Conservation (phyloP, 2,888 invertebrate species). For the Archaeoteleia sp. region DNA sequence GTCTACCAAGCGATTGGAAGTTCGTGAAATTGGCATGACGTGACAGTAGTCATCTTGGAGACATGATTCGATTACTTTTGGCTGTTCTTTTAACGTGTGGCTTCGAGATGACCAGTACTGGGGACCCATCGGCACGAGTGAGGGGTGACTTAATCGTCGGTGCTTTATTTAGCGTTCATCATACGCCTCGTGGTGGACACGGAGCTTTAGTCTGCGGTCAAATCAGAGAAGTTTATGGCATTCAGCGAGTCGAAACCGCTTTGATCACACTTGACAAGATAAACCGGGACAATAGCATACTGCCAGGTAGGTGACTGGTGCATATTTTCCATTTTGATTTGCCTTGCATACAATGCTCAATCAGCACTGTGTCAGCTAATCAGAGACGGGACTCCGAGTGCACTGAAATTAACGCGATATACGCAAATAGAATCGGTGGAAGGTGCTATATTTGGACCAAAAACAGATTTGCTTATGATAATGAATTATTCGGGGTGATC, state of each 20-base stretch:
- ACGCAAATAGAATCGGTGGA: too few species aligned
- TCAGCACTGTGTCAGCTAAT: too few species aligned
- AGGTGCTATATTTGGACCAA: too few species aligned
- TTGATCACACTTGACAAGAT: conserved; percentile 77
- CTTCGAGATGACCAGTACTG: conserved; percentile 15
- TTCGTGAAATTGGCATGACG: conserved; percentile 6
- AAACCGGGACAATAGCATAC: conserved; percentile 74
- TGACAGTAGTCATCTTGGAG: conserved; percentile 4
- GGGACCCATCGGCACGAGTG: conserved; percentile 59
- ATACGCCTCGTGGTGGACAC: conserved; percentile 60
- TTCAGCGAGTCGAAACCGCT: conserved; percentile 65
- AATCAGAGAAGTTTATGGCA: conserved; percentile 64
- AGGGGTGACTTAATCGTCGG: conserved; percentile 64
- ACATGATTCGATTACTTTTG: conserved; percentile 8
- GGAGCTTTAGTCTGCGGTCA: conserved; percentile 63
- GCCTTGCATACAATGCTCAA: too few species aligned
- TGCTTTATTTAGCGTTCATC: conserved; percentile 65
- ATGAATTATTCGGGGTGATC: too few species aligned
- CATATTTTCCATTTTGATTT: too few species aligned
- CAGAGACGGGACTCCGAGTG: too few species aligned
- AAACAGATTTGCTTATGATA: too few species aligned
- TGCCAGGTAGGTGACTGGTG: conserved; percentile 53
- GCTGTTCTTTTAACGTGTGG: not conserved
- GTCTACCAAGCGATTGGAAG: not conserved
- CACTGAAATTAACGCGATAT: too few species aligned